Evolutionary conservation across 2,797 vertebrate genomes (phyloP), one percentile per base, ranked within the genome.

Genomic region (Alauda arvensis): DNA sequence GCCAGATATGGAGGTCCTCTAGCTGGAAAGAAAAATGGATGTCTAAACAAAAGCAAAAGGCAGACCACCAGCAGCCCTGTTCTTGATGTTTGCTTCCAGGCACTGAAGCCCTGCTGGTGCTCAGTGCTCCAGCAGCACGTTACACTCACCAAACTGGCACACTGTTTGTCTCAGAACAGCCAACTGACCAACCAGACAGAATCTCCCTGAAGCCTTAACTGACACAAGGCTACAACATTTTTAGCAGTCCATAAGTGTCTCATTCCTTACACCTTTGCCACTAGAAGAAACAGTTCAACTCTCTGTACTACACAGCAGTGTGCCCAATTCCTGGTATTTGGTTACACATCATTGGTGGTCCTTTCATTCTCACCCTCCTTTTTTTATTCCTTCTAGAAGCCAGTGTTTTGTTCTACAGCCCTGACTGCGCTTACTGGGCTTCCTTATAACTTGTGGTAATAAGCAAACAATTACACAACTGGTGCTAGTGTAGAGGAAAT

Each of bases 391-490:
- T 60, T 82, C 55, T 79, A 57, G 57, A 92, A 86, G 39, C 8
- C 43, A 57, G 10, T 40, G 42, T 89, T 91, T 84, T 85, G 57
- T 82, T 86, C 76, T 61, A 70, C 19, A 81, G 40, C n/a, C 63
- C 68, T 63, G 56, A 68, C 34, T 4, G 8, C 67, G 67, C 63
- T 82, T 48, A 78, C 21, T 48, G 37, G 25, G 55, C 33, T 87
- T 80, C 52, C 56, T 77, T 63, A 15, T 34, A 83, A 85, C 46
- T 87, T 48, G 59, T 5, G 5, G 55, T 40, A 87, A 78, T 62
- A 85, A 83, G 63, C 69, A 87, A 92, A 81, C 83, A 83, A 83
- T 72, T 85, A 51, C 45, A 76, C 24, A 81, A 62, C 48, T 68
- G 29, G 52, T 69, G 83, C 43, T 45, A 59, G 37, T 10, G 45